Percentiles rank a stretch among this genome's conserved stretches.
phyloP scores from a whole-genome alignment of 2,797 vertebrate genomes.

The Hapalemur alaotrensis region DNA sequence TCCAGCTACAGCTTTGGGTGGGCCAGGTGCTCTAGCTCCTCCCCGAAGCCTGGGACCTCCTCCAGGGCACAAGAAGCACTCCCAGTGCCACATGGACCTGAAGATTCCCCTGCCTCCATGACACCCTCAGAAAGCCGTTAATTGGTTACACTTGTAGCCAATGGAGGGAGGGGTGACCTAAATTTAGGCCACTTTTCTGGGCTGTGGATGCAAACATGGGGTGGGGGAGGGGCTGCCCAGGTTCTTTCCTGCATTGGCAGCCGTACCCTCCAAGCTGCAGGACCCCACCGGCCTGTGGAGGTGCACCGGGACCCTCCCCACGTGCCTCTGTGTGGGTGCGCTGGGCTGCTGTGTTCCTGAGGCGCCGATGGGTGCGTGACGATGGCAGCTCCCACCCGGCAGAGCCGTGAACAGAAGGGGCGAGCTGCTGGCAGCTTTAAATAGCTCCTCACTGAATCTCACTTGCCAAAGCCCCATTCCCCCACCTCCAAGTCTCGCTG shows the following conservation, averaged over 20 bases:
- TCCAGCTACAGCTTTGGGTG: not conserved
- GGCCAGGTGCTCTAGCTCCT: not conserved
- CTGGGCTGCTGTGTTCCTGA: slow-evolving; percentile 79
- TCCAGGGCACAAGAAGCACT: not conserved
- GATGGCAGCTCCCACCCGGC: slow-evolving; percentile 77
- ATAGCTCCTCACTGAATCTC: slow-evolving; percentile 73
- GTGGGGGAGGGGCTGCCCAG: not conserved
- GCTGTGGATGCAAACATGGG: not conserved
- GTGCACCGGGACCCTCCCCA: slow-evolving; percentile 32
- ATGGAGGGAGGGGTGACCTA: slow-evolving; percentile 19
- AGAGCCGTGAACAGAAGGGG: slow-evolving; percentile 80
- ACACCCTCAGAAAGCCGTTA: slow-evolving; percentile 50
- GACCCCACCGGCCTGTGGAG: not conserved
- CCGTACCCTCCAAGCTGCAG: not conserved
- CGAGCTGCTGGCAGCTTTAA: slow-evolving; percentile 76
- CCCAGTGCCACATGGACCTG: not conserved
- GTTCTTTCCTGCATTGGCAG: not conserved
- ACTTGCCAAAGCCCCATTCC: slow-evolving; percentile 64
- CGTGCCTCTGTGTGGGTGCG: slow-evolving; percentile 67
- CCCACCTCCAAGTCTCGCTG: slow-evolving; percentile 63
- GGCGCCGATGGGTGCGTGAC: slow-evolving; percentile 77
- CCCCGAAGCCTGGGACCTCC: not conserved
- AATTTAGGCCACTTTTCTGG: slow-evolving; percentile 47
- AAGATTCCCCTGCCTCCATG: slow-evolving; percentile 27
- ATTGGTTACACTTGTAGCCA: slow-evolving; percentile 55